These are phyloP conservation scores for Oxygymnocypris stewartii DNA, from an alignment of 2,113 vertebrate genomes.

Conservation along the genomic window DNA sequence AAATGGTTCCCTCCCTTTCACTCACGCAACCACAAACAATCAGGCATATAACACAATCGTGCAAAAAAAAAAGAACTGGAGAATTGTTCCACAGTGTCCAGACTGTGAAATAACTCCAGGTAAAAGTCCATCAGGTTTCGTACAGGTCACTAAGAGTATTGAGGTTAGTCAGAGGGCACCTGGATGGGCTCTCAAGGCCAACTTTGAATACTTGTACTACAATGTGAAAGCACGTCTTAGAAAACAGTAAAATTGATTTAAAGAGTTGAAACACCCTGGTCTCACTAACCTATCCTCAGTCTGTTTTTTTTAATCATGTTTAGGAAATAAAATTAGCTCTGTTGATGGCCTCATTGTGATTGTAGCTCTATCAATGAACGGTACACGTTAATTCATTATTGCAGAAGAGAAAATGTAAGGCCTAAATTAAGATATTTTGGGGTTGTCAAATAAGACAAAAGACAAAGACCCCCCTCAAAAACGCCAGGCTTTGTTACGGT, in stretches of 20 bases:
- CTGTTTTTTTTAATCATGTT: slow-evolving; percentile 20
- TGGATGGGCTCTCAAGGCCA: slow-evolving; percentile 18
- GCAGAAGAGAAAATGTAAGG: slow-evolving; percentile 65
- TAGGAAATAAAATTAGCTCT: slow-evolving; percentile 53
- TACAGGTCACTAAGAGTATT: slow-evolving; percentile 50
- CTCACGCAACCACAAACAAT: slow-evolving; percentile 2
- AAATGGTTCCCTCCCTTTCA: slow-evolving; percentile 27
- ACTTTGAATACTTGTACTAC: slow-evolving; percentile 25
- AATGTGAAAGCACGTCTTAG: slow-evolving; percentile 20
- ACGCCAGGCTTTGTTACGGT: slow-evolving; percentile 26
- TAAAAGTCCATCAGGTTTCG: slow-evolving; percentile 47
- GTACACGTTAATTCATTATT: slow-evolving; percentile 69
- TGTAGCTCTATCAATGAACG: slow-evolving; percentile 54
- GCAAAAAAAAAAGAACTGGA: slow-evolving; percentile 2
- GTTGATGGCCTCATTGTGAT: slow-evolving; percentile 52
- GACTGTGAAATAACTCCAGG: slow-evolving; percentile 27
- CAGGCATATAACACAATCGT: not conserved
- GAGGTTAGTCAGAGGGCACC: slow-evolving; percentile 41
- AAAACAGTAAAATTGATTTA: slow-evolving; percentile 32
- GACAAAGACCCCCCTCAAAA: not conserved
- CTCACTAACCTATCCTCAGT: slow-evolving; percentile 4
- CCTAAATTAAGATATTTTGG: slow-evolving; percentile 54
- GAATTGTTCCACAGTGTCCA: slow-evolving; percentile 29
- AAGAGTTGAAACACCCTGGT: slow-evolving; percentile 26
- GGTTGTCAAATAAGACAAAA: slow-evolving; percentile 1